These are phyloP conservation scores for Cynoglossus semilaevis DNA, from an alignment of 2,113 vertebrate species.

Conservation along the genomic window DNA sequence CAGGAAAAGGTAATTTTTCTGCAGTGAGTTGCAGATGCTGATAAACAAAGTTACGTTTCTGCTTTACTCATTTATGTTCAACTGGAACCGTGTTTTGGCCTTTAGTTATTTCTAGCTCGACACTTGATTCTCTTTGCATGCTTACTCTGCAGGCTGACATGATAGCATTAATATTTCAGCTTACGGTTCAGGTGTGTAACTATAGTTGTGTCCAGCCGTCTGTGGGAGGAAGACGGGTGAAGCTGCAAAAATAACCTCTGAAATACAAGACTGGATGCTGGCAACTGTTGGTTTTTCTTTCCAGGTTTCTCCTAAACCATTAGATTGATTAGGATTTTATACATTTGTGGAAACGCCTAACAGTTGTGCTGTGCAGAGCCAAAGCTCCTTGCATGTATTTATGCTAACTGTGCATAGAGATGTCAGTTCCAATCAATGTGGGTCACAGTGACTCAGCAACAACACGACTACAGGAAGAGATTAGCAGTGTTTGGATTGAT, in stretches of 20 bases:
- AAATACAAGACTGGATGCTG: background rate
- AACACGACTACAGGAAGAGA: constrained; percentile 64
- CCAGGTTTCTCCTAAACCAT: background rate
- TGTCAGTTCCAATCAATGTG: constrained; percentile 65
- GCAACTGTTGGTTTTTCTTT: background rate
- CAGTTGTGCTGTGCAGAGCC: constrained; percentile 19
- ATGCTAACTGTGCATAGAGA: constrained; percentile 60
- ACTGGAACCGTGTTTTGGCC: too few species aligned
- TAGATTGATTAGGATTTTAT: background rate
- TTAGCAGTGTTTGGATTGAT: constrained; percentile 56
- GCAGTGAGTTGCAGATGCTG: background rate
- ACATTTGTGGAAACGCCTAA: too few species aligned
- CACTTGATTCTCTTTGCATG: background rate
- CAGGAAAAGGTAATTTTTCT: constrained; percentile 1
- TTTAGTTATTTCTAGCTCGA: background rate
- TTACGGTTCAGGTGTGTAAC: background rate
- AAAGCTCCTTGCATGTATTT: constrained; percentile 13
- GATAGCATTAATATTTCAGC: background rate
- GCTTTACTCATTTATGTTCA: too few species aligned
- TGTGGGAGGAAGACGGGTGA: background rate
- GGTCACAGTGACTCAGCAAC: constrained; percentile 45
- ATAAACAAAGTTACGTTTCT: background rate
- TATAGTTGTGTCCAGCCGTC: background rate
- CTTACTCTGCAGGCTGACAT: background rate
- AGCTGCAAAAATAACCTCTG: background rate